phyloP scores from a whole-genome alignment of 2,797 vertebrate genomes.

The Morus bassanus region DNA sequence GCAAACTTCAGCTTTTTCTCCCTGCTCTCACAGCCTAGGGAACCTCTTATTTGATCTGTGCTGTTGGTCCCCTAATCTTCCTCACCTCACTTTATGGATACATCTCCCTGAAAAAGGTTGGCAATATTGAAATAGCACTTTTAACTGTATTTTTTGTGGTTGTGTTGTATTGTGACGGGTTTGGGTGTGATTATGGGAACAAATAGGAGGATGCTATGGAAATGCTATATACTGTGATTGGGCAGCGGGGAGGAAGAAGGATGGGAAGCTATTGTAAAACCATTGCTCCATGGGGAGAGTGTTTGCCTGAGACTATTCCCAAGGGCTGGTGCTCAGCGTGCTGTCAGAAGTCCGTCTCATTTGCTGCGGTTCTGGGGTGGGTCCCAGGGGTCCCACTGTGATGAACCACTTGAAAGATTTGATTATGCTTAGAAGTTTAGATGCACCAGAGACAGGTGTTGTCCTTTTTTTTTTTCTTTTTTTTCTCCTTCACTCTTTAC shows the following conservation, averaged over 20 bases:
- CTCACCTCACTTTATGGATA: not conserved
- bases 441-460: not conserved
- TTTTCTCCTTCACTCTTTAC: not conserved
- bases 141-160: not conserved
- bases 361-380: not conserved
- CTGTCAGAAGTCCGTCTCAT: not conserved
- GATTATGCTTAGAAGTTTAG: not conserved
- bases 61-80: not conserved
- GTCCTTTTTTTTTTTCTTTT: too few relatives aligned
- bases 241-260: not conserved
- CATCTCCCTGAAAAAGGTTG: not conserved
- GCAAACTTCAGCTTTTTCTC: not conserved
- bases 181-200: not conserved
- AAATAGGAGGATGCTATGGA: conserved; percentile 13
- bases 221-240: not conserved
- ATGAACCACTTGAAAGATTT: not conserved
- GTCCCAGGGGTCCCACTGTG: too few relatives aligned
- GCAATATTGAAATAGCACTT: not conserved
- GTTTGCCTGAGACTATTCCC: not conserved
- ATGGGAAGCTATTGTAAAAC: not conserved
- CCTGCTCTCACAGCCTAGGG: too few relatives aligned
- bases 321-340: not conserved
- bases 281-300: not conserved
- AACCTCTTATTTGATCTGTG: not conserved
- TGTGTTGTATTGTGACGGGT: conserved; percentile 9